These are phyloP conservation scores for Anaspis maculata DNA, from an alignment of 2,888 invertebrate genomes.

Conservation along the genomic window DNA sequence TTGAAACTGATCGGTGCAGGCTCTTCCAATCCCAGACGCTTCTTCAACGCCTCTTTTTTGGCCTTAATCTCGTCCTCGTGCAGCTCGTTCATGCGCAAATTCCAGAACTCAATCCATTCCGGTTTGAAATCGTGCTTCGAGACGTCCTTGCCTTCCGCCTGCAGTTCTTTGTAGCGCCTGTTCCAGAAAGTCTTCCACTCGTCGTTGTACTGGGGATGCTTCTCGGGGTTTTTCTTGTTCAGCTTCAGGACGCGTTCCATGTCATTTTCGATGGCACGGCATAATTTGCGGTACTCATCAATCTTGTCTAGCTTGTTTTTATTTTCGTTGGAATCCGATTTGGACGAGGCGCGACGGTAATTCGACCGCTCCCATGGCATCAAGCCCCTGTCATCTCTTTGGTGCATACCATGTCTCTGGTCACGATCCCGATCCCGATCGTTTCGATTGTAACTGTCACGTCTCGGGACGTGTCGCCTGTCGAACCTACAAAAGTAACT, in stretches of 20 bases:
- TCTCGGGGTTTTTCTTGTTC: conserved; percentile 79
- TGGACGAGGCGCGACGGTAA: conserved; percentile 12
- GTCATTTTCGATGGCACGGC: conserved; percentile 47
- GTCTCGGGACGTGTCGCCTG: conserved; percentile 12
- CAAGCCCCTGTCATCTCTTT: conserved; percentile 2
- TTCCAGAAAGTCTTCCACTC: conserved; percentile 92
- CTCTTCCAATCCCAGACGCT: conserved; percentile 42
- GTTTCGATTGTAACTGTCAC: conserved; percentile 7
- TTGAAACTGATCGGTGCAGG: conserved; percentile 37
- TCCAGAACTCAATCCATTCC: conserved; percentile 85
- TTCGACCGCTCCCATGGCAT: conserved; percentile 21
- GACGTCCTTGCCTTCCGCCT: conserved; percentile 52
- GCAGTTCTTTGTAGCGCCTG: conserved; percentile 45
- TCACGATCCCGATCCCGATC: too few species aligned
- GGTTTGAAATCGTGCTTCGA: conserved; percentile 78
- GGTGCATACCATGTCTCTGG: too few species aligned
- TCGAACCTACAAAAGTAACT: conserved; percentile 5
- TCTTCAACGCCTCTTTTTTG: conserved; percentile 60
- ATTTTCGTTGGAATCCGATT: not conserved
- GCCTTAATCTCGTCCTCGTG: conserved; percentile 60
- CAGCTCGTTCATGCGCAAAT: conserved; percentile 69
- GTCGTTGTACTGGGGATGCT: conserved; percentile 78
- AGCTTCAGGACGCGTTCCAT: conserved; percentile 59
- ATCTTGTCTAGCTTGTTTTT: conserved; percentile 40
- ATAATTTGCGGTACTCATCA: conserved; percentile 46